Conservation (phyloP, 2,113 vertebrate species). For the Nanorana parkeri region DNA sequence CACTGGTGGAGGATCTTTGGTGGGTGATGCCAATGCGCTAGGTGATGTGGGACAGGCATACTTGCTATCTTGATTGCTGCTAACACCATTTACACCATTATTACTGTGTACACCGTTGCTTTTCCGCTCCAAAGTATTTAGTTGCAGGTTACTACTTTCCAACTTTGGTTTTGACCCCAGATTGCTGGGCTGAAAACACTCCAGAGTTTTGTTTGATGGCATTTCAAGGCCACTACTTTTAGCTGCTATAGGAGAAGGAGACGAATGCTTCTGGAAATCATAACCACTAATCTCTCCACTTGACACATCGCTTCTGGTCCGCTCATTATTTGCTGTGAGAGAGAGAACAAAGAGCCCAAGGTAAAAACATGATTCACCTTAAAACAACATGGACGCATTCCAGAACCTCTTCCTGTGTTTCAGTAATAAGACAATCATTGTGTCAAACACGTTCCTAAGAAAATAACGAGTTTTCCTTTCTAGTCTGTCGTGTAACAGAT, state of each 20-base stretch:
- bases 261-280: slow-evolving; percentile 77
- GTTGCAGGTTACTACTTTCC: slow-evolving; percentile 71
- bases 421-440: slow-evolving; percentile 1
- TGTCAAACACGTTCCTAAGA: not conserved
- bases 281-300: slow-evolving; percentile 73
- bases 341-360: slow-evolving; percentile 47
- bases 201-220: slow-evolving; percentile 76
- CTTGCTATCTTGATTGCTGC: slow-evolving; percentile 69
- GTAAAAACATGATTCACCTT: slow-evolving; percentile 28
- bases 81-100: slow-evolving; percentile 71
- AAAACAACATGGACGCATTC: slow-evolving; percentile 25
- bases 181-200: slow-evolving; percentile 76
- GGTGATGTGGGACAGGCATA: slow-evolving; percentile 66
- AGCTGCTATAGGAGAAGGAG: slow-evolving; percentile 74
- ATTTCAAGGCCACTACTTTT: slow-evolving; percentile 86
- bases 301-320: slow-evolving; percentile 73
- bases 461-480: not conserved
- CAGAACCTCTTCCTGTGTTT: not conserved
- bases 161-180: slow-evolving; percentile 75
- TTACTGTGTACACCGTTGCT: slow-evolving; percentile 66
- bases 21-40: slow-evolving; percentile 73
- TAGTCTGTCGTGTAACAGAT: not conserved
- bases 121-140: slow-evolving; percentile 65
- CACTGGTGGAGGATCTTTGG: slow-evolving; percentile 86
- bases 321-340: slow-evolving; percentile 75